Evolutionary conservation across 1,140 invertebrate genomes (phyloP).

Genomic region (Drosophila grimshawi): DNA sequence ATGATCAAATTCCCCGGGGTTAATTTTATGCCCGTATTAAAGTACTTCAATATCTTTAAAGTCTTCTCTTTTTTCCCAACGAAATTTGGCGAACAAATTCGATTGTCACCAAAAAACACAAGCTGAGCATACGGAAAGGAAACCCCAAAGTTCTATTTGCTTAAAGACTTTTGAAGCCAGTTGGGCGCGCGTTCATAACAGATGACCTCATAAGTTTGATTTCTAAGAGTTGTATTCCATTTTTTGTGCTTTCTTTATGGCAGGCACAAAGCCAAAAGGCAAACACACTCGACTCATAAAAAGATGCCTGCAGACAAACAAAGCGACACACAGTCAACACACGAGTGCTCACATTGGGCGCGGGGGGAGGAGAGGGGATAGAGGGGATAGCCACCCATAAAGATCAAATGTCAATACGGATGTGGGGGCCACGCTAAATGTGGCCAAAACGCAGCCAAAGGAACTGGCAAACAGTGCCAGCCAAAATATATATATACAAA

Average conservation of each 20-base stretch:
- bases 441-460: slow-evolving; percentile 67
- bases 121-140: not conserved
- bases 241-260: slow-evolving; percentile 65
- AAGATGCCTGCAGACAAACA: slow-evolving; percentile 82
- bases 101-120: slow-evolving; percentile 13
- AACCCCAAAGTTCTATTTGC: slow-evolving; percentile 53
- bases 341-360: slow-evolving; percentile 10
- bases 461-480: slow-evolving; percentile 62
- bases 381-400: slow-evolving; percentile 61
- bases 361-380: slow-evolving; percentile 28
- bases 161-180: slow-evolving; percentile 64
- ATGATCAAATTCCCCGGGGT: too few relatives aligned
- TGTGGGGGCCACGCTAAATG: slow-evolving; percentile 57
- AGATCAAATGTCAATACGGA: slow-evolving; percentile 80
- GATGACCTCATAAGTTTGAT: slow-evolving; percentile 81
- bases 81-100: slow-evolving; percentile 1
- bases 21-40: not conserved
- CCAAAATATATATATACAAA: slow-evolving; percentile 70
- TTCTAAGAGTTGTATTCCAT: slow-evolving; percentile 55
- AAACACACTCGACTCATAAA: slow-evolving; percentile 82
- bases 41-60: not conserved
- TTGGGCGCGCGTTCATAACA: slow-evolving; percentile 66
- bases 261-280: slow-evolving; percentile 76
- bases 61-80: not conserved
- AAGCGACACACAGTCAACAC: slow-evolving; percentile 71